phyloP scores from a whole-genome alignment of 2,113 vertebrate genomes.

The Protobothrops mucrosquamatus region DNA sequence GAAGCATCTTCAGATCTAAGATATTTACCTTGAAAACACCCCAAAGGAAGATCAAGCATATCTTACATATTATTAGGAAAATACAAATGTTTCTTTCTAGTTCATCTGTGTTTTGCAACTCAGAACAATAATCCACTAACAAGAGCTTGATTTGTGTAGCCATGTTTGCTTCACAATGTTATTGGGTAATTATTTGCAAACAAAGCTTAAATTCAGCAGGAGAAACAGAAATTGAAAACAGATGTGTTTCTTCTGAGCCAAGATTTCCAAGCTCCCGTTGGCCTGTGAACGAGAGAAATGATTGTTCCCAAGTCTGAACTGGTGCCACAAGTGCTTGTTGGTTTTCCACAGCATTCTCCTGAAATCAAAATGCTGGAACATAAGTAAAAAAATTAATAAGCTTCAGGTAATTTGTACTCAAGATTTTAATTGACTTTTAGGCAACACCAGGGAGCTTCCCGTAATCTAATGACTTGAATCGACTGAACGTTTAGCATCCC shows the following conservation, averaged over 20 bases:
- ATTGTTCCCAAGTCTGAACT: constrained; percentile 17
- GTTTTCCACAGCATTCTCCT: constrained; percentile 4
- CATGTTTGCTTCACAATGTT: not conserved
- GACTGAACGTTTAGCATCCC: constrained; percentile 9
- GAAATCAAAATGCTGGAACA: constrained; percentile 24
- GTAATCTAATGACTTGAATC: constrained; percentile 31
- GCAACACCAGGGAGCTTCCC: constrained; percentile 16
- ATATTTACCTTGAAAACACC: not conserved
- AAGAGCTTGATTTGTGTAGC: not conserved
- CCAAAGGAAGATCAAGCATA: not conserved
- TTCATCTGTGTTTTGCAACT: not conserved
- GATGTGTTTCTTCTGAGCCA: constrained; percentile 11
- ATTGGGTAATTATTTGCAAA: constrained; percentile 13
- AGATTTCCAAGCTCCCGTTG: constrained; percentile 25
- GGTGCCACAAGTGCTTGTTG: constrained; percentile 14
- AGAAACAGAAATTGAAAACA: constrained; percentile 31
- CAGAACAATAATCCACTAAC: not conserved
- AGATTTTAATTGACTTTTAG: constrained; percentile 37
- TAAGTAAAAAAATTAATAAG: constrained; percentile 12
- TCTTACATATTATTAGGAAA: not conserved
- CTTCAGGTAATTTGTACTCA: constrained; percentile 25
- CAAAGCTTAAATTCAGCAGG: constrained; percentile 13
- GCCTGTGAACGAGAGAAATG: constrained; percentile 11
- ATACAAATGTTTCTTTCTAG: not conserved
- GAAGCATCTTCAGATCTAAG: not conserved